Evolutionary conservation across 2,113 vertebrate genomes (phyloP), one percentile per base, ranked within the genome.

Genomic region (Aspidoscelis tigris): DNA sequence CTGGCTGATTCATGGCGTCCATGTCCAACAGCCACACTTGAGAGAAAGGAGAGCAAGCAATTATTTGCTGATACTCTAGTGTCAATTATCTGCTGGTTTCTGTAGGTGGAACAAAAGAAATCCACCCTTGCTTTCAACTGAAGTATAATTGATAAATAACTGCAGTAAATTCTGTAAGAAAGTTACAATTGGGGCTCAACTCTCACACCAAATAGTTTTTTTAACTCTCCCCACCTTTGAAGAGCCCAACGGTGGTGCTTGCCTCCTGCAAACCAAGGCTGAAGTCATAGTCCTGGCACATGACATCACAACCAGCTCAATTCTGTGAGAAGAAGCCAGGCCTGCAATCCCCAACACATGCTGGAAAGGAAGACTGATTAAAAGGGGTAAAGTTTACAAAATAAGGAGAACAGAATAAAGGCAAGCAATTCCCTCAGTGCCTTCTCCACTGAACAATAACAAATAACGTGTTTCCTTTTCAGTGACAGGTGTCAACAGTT

Each of bases 251-350:
- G 4, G 6, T 50, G 33, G 44, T 4, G 1, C 47, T 44, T 24
- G 5, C 39, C 10, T 66, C n/a, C 61, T 24, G 88, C 26, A 83
- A 81, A 20, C 12, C 50, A 73, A 26, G 50, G 71, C 1, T 72
- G 81, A 87, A 86, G 87, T 86, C 8, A 7, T 65, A 14, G 24
- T 81, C 53, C 65, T 43, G 47, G 8, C 20, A 65, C 6, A 68
- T 79, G n/a, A 75, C 75, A 85, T 80, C 1, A 1, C 61, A 83
- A 80, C 8, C 43, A 11, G 24, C 68, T 74, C 5, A 65, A 21
- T 18, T 50, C 41, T 66, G 9, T 20, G 5, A 4, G 58, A 61
- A 39, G 26, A 84, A 78, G 7, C 8, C 76, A 76, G 66, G 22
- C 41, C 14, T 71, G 5, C 73, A 84, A 11, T 26, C 41, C 7